phyloP scores from a whole-genome alignment of 2,797 vertebrate species.

The Xiphorhynchus erythropygius region DNA sequence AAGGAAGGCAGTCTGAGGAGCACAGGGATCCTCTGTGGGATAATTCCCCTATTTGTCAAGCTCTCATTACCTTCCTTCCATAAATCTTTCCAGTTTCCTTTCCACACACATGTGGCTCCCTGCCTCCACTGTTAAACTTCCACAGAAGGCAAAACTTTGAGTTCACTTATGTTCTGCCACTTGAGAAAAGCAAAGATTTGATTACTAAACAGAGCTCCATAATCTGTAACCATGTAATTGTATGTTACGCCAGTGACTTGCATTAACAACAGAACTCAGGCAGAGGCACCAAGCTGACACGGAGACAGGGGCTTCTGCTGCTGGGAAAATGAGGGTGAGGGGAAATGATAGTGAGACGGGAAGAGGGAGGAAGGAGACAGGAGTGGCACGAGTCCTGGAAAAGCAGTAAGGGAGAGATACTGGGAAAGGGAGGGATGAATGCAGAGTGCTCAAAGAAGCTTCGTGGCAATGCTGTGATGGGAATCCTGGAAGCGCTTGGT shows the following conservation, averaged over 20 bases:
- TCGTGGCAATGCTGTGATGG: background rate
- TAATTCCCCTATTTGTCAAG: slow-evolving; percentile 29
- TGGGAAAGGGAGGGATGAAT: background rate
- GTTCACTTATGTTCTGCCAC: background rate
- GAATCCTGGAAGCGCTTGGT: background rate
- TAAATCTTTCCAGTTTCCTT: slow-evolving; percentile 38
- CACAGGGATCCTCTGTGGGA: background rate
- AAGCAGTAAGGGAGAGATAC: background rate
- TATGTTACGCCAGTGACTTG: background rate
- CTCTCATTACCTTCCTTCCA: background rate
- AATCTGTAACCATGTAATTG: background rate
- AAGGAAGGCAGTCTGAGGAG: background rate
- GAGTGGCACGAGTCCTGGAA: background rate
- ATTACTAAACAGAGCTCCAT: background rate
- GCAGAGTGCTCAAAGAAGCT: background rate
- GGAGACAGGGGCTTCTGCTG: background rate
- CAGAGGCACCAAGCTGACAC: background rate
- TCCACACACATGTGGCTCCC: background rate
- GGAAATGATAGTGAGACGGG: accelerated
- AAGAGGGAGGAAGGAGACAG: background rate
- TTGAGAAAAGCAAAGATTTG: slow-evolving; percentile 8
- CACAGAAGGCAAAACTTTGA: background rate
- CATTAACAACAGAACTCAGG: background rate
- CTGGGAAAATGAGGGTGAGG: background rate
- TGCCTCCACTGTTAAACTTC: background rate